Evolutionary conservation across 2,797 vertebrate genomes (phyloP).

Genomic region (Zenarchopterus dispar): DNA sequence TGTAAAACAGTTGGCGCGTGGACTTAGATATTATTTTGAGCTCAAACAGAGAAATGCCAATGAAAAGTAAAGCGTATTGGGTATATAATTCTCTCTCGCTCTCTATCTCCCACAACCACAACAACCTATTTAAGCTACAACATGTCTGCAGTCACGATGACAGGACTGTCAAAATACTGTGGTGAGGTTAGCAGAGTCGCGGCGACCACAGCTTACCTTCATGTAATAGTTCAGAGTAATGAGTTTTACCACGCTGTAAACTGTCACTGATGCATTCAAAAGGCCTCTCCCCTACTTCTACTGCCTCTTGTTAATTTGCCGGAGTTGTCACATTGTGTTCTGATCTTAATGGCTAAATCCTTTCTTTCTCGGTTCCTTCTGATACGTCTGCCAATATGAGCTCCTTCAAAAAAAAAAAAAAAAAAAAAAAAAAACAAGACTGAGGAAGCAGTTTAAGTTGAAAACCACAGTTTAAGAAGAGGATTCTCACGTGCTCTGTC

Average conservation of each 20-base stretch:
- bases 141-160: slow-evolving; percentile 64
- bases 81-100: slow-evolving; percentile 42
- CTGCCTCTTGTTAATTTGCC: slow-evolving; percentile 51
- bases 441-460: slow-evolving; percentile 11
- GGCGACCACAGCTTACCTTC: slow-evolving; percentile 64
- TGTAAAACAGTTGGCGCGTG: slow-evolving; percentile 74
- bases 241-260: slow-evolving; percentile 62
- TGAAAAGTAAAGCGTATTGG: slow-evolving; percentile 62
- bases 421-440: slow-evolving; percentile 30
- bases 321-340: slow-evolving; percentile 26
- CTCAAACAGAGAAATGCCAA: slow-evolving; percentile 60
- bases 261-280: slow-evolving; percentile 50
- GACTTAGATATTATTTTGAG: slow-evolving; percentile 61
- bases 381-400: slow-evolving; percentile 55
- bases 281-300: slow-evolving; percentile 30
- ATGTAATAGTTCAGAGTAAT: slow-evolving; percentile 63
- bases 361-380: slow-evolving; percentile 26
- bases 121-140: slow-evolving; percentile 74
- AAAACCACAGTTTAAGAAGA: slow-evolving; percentile 47
- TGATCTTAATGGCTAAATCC: slow-evolving; percentile 39
- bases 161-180: slow-evolving; percentile 72
- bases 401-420: slow-evolving; percentile 26
- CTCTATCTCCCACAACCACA: slow-evolving; percentile 61
- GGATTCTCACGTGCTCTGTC: slow-evolving; percentile 38
- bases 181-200: slow-evolving; percentile 58